These are phyloP conservation scores for Squalus acanthias DNA, from an alignment of 2,797 vertebrate genomes.

Conservation along the genomic window DNA sequence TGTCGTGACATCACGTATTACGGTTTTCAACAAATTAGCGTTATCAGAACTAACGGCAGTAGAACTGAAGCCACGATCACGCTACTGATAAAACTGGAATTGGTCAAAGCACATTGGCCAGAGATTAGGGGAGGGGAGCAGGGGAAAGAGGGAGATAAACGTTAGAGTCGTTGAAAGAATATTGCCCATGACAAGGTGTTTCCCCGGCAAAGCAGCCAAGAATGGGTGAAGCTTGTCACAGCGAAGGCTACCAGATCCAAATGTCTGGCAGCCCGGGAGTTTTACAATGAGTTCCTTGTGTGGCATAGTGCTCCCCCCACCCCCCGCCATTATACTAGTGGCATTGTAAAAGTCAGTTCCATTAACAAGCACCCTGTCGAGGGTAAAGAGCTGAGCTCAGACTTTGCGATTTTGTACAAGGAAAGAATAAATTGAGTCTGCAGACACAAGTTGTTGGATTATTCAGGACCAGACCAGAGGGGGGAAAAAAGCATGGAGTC, in stretches of 20 bases:
- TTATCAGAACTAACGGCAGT: background rate
- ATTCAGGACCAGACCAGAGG: background rate
- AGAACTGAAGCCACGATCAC: background rate
- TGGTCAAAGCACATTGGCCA: background rate
- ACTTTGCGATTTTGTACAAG: background rate
- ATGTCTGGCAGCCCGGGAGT: background rate
- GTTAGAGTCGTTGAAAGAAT: background rate
- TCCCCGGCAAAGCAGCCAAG: background rate
- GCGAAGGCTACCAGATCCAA: background rate
- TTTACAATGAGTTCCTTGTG: background rate
- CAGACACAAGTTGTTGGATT: background rate
- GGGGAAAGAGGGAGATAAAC: background rate
- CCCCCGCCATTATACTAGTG: background rate
- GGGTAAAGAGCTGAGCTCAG: background rate
- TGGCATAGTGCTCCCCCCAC: background rate
- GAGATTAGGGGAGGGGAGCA: background rate
- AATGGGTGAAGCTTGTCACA: background rate
- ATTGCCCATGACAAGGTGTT: background rate
- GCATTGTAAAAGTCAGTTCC: background rate
- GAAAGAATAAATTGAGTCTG: background rate
- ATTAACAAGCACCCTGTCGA: background rate
- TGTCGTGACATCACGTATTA: background rate
- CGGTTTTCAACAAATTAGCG: background rate
- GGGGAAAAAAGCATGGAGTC: background rate
- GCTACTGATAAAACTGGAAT: background rate